Conservation (phyloP, 2,888 invertebrate species). For the Chrysomela aeneicollis region DNA sequence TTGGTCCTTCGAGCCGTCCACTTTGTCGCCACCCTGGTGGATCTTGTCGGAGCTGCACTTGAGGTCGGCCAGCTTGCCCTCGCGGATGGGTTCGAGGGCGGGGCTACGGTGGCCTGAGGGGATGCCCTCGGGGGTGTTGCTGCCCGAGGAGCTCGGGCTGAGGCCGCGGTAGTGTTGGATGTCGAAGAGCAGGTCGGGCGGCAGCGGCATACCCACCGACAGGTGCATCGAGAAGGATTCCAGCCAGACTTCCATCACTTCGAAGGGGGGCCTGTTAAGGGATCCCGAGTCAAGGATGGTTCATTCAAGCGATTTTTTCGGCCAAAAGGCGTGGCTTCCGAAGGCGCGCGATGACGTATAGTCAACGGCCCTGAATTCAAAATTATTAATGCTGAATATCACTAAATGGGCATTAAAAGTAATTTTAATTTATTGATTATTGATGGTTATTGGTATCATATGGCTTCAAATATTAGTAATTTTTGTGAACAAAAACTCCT, state of each 20-base stretch:
- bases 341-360: too few species aligned
- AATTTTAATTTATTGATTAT: too few species aligned
- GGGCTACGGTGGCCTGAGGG: constrained; percentile 61
- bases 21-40: constrained; percentile 29
- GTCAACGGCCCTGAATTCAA: too few species aligned
- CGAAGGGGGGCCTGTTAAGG: constrained; percentile 80
- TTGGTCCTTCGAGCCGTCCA: too few species aligned
- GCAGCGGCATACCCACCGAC: constrained; percentile 69
- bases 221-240: constrained; percentile 80
- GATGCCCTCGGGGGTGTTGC: constrained; percentile 67
- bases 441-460: too few species aligned
- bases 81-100: constrained; percentile 65
- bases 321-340: too few species aligned
- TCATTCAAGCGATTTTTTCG: too few species aligned
- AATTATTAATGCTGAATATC: too few species aligned
- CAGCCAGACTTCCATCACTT: constrained; percentile 88
- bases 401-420: too few species aligned
- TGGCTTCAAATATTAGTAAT: too few species aligned
- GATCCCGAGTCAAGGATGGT: too few species aligned
- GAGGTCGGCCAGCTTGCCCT: constrained; percentile 58
- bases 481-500: too few species aligned
- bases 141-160: constrained; percentile 68
- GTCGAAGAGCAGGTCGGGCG: constrained; percentile 75
- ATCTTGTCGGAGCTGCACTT: constrained; percentile 36
- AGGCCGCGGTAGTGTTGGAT: constrained; percentile 73